These are phyloP conservation scores for Ectemnius lituratus DNA, from an alignment of 2,888 invertebrate genomes.

Conservation along the genomic window DNA sequence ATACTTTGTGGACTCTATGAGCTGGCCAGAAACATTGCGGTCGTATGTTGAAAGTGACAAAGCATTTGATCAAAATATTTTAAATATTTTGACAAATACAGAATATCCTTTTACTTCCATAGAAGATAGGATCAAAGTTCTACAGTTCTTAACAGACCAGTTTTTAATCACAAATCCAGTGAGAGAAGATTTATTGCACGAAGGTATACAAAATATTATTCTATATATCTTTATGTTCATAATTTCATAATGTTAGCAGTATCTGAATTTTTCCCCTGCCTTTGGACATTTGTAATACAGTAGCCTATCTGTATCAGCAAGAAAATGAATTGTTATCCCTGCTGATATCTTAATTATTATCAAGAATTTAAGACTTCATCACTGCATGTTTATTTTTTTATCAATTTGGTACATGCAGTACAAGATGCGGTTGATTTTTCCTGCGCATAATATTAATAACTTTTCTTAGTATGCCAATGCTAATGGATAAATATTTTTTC, in stretches of 20 bases:
- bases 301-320: constrained; percentile 36
- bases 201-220: constrained; percentile 82
- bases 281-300: not conserved
- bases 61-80: constrained; percentile 86
- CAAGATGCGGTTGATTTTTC: too few species aligned
- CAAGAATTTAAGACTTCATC: too few species aligned
- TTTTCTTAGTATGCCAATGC: too few species aligned
- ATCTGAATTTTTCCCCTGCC: not conserved
- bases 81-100: constrained; percentile 84
- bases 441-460: not conserved
- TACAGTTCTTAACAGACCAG: constrained; percentile 95
- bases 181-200: constrained; percentile 94
- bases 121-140: constrained; percentile 87
- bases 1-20: constrained; percentile 95
- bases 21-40: constrained; percentile 96
- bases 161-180: constrained; percentile 96
- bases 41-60: constrained; percentile 95
- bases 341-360: constrained; percentile 35
- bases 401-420: not conserved
- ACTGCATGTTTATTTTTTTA: not conserved
- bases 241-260: not conserved
- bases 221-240: constrained; percentile 13
- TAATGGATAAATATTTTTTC: constrained; percentile 25
- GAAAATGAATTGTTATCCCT: constrained; percentile 41
- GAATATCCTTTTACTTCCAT: constrained; percentile 94